Conservation (phyloP, 1,140 invertebrate genomes). For the Phocides pigmalion region DNA sequence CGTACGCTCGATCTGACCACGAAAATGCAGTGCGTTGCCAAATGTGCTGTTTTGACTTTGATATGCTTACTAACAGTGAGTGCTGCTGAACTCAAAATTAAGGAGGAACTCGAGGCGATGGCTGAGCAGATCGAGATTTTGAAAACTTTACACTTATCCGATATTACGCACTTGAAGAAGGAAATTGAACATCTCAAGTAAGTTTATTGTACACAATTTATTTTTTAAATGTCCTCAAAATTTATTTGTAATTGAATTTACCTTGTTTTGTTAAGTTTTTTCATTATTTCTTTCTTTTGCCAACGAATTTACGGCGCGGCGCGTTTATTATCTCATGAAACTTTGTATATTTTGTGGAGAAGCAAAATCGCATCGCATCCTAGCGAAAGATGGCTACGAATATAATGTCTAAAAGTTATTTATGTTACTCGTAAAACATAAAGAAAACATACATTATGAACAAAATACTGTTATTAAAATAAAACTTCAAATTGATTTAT, state of each 20-base stretch:
- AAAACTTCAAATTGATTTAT: too few species aligned
- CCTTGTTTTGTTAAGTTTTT: background rate
- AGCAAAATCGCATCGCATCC: background rate
- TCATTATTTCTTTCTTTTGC: background rate
- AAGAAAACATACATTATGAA: too few species aligned
- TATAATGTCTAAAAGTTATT: too few species aligned
- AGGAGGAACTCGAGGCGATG: conserved; percentile 55
- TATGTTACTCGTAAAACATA: too few species aligned
- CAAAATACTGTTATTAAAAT: too few species aligned
- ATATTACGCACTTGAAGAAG: conserved; percentile 54
- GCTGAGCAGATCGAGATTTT: conserved; percentile 60
- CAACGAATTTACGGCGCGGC: conserved; percentile 2
- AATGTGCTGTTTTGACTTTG: conserved; percentile 53
- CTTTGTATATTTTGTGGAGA: conserved; percentile 8
- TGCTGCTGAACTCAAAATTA: conserved; percentile 51
- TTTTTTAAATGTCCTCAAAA: background rate
- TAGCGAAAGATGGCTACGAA: conserved; percentile 2
- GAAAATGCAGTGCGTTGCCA: conserved; percentile 62
- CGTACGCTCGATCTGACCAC: conserved; percentile 35
- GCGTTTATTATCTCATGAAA: conserved; percentile 6
- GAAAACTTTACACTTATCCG: conserved; percentile 55
- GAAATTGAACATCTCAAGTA: conserved; percentile 69
- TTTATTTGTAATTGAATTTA: background rate
- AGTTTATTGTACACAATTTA: conserved; percentile 41
- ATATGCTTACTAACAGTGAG: conserved; percentile 48